Conservation (phyloP, 1,140 invertebrate species). For the Pentalonia nigronervosa region DNA sequence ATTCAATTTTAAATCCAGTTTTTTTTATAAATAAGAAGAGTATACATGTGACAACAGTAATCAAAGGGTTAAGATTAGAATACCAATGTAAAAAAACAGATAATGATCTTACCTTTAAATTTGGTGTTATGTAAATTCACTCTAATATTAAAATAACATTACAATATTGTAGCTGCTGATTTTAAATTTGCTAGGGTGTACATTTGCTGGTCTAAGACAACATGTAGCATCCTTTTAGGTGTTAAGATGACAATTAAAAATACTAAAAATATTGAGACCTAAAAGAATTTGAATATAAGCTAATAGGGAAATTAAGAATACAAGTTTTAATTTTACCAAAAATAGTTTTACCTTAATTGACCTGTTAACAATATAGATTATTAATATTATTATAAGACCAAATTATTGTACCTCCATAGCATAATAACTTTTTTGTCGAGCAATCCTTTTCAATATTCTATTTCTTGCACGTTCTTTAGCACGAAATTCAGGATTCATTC, state of each 20-base stretch:
- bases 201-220: not conserved
- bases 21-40: no score
- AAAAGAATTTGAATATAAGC: not conserved
- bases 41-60: no score
- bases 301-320: not conserved
- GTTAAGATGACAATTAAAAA: not conserved
- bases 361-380: not conserved
- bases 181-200: not conserved
- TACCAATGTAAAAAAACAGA: no score
- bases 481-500: conserved; percentile 46
- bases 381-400: not conserved
- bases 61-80: no score
- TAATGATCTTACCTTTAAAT: no score
- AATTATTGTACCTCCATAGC: not conserved
- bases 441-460: conserved; percentile 36
- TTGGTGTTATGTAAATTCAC: no score
- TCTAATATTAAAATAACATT: no score
- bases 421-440: conserved; percentile 37
- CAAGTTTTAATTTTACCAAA: not conserved
- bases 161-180: not conserved
- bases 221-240: not conserved
- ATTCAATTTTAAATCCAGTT: no score
- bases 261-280: not conserved
- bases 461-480: conserved; percentile 45
- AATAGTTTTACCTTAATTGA: not conserved